Percentiles rank a stretch among this genome's conserved stretches.
phyloP scores from a whole-genome alignment of 2,888 invertebrate species.

The Metacarcinus magister region DNA sequence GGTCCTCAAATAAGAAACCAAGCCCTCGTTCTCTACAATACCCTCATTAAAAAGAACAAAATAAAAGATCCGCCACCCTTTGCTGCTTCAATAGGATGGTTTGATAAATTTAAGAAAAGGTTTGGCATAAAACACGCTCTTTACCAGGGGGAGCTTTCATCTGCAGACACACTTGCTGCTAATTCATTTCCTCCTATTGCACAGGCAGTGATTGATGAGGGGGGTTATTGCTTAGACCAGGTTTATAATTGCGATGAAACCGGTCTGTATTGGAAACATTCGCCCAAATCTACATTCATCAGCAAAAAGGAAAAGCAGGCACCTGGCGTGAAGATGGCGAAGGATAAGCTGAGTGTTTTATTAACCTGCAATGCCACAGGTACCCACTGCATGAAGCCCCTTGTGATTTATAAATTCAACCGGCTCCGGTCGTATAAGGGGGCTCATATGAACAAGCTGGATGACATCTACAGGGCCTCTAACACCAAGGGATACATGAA shows the following conservation, averaged over 20 bases:
- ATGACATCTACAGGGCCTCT: too few relatives aligned
- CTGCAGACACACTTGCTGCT: background rate
- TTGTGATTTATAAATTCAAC: too few relatives aligned
- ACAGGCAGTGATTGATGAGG: background rate
- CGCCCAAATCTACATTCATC: background rate
- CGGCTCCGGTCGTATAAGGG: too few relatives aligned
- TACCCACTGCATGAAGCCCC: too few relatives aligned
- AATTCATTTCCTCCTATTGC: background rate
- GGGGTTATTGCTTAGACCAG: background rate
- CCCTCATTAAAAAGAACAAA: background rate
- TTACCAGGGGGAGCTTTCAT: background rate
- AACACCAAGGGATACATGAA: conserved; percentile 59
- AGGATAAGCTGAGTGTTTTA: background rate
- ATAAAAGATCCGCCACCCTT: background rate
- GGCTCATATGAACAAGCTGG: too few relatives aligned
- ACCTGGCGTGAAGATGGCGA: background rate
- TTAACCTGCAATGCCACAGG: background rate
- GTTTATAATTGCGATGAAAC: conserved; percentile 3
- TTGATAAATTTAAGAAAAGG: background rate
- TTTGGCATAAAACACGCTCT: background rate
- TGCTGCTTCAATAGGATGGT: background rate
- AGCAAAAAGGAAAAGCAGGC: background rate
- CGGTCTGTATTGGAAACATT: background rate
- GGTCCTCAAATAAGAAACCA: too few relatives aligned
- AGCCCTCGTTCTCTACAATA: too few relatives aligned